Evolutionary conservation across 1,140 invertebrate species (phyloP), one percentile per base, ranked within the genome.

Genomic region (Drosophila tristis): DNA sequence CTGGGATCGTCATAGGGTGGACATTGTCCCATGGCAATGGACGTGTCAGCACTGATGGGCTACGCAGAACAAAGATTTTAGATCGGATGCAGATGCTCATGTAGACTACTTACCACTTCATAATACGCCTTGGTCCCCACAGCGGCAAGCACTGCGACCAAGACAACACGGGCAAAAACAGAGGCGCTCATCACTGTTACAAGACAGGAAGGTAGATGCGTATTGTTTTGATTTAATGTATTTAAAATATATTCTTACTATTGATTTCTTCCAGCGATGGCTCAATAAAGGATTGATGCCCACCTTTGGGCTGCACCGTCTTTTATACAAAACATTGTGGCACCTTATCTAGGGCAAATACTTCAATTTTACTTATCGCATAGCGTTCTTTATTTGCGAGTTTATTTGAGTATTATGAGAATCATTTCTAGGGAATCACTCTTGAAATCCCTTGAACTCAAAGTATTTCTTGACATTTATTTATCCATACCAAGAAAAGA

Each of bases 1-100:
- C 51, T 70, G 39, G 72, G 71, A 70, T 90, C 85, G 23, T 91
- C 79, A 9, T 53, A 53, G 2, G 8, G 2, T 9, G 90, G 81
- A 25, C 82, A 86, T n/a, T 23, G 44, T 11, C 2, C 20, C n/a
- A 39, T 4, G 4, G n/a, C 23, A 11, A 60, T 2, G 4, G 35
- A 25, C 0, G 16, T 2, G n/a, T 73, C 45, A 5, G 2, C 2
- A 4, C 0, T 0, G 8, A 49, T 29, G 1, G 26, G 7, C 75
- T 80, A n/a, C 0, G 39, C 20, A 35, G 0, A 3, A 6, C 20
- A 23, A 29, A 8, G 15, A 8, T 61, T 51, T 8, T 8, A 47
- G 2, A 1, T 0, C 9, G 35, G 0, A 23, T 4, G 31, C 0
- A 2, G 20, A 8, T 16, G 2, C 23, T 15, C 13, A 8, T 9